Evolutionary conservation across 2,888 invertebrate species (phyloP).

Genomic region (Catocala nupta): DNA sequence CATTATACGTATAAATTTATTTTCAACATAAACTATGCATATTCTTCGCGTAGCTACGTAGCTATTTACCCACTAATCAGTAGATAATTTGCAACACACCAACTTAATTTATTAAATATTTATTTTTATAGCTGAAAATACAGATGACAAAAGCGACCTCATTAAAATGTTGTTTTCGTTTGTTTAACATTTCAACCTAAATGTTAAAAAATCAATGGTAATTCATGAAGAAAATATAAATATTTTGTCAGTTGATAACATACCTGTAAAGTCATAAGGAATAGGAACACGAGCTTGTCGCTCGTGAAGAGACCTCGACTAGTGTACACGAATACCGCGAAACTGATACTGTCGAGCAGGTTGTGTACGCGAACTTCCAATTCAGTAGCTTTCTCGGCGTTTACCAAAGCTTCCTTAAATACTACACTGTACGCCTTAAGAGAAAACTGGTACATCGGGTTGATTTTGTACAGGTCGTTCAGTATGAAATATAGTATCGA

Average conservation of each 20-base stretch:
- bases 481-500: constrained; percentile 97
- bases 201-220: too few relatives aligned
- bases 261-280: constrained; percentile 94
- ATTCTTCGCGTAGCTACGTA: too few relatives aligned
- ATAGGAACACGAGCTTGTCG: constrained; percentile 96
- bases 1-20: too few relatives aligned
- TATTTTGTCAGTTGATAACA: not conserved
- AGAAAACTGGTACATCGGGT: constrained; percentile 98
- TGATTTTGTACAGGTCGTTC: constrained; percentile 96
- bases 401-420: constrained; percentile 93
- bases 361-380: constrained; percentile 91
- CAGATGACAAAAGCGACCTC: too few relatives aligned
- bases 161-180: too few relatives aligned
- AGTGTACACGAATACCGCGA: constrained; percentile 95
- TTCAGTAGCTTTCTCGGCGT: constrained; percentile 90
- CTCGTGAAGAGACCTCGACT: constrained; percentile 96
- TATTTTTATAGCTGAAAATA: too few relatives aligned
- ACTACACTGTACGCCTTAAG: constrained; percentile 97
- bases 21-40: too few relatives aligned
- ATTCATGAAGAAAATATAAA: too few relatives aligned
- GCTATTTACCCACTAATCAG: too few relatives aligned
- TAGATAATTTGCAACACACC: too few relatives aligned
- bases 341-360: constrained; percentile 95
- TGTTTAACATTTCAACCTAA: too few relatives aligned
- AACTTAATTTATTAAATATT: too few relatives aligned